phyloP scores from a whole-genome alignment of 2,888 invertebrate species.

The Corythucha ciliata region DNA sequence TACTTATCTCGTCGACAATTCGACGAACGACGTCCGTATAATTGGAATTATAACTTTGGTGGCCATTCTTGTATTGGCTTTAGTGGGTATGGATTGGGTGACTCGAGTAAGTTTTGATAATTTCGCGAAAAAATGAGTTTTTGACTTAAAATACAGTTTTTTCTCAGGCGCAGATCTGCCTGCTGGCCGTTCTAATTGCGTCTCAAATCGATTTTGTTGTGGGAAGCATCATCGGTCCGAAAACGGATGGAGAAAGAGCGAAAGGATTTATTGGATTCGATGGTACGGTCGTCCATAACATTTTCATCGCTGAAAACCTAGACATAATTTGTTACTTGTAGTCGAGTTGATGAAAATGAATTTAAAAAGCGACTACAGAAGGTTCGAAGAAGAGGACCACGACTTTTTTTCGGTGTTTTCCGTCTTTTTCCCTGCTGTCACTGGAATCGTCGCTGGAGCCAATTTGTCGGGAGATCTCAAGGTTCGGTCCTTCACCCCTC shows the following conservation, averaged over 20 bases:
- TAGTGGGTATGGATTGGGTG: constrained; percentile 97
- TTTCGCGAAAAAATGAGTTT: not conserved
- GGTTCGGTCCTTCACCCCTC: not conserved
- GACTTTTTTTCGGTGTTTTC: constrained; percentile 92
- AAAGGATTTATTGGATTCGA: constrained; percentile 85
- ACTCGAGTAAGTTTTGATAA: constrained; percentile 55
- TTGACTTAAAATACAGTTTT: constrained; percentile 16
- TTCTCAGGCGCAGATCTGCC: constrained; percentile 69
- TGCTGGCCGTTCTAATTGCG: constrained; percentile 68
- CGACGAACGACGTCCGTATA: constrained; percentile 62
- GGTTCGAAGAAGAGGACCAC: constrained; percentile 63
- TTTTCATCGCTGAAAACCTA: not conserved
- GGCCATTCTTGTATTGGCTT: constrained; percentile 72
- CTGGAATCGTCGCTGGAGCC: constrained; percentile 91
- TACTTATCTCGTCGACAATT: constrained; percentile 56
- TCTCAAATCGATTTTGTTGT: constrained; percentile 86
- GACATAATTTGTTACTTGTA: constrained; percentile 43
- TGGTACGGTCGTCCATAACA: constrained; percentile 59
- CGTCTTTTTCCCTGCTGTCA: constrained; percentile 96
- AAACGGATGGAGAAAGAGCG: constrained; percentile 54
- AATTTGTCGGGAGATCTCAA: constrained; percentile 66
- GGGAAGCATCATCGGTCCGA: constrained; percentile 77
- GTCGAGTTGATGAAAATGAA: constrained; percentile 64
- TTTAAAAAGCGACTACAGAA: constrained; percentile 66
- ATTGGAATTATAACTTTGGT: constrained; percentile 77